These are phyloP conservation scores for Drosophila paranaensis DNA, from an alignment of 2,888 invertebrate genomes.

Conservation along the genomic window DNA sequence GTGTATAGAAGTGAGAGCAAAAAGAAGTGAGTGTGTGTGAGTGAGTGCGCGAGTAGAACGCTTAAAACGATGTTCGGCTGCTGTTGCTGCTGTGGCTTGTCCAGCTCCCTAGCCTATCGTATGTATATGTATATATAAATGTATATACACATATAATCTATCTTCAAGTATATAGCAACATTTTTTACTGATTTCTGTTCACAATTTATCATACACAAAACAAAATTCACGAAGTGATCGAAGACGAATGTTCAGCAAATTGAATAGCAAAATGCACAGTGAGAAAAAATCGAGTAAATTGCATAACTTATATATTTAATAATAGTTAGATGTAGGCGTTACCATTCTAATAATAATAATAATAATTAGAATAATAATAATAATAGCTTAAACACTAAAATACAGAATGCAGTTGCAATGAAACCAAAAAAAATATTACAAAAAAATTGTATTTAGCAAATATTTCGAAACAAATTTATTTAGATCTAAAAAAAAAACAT, in stretches of 20 bases:
- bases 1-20: slow-evolving; percentile 25
- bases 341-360: slow-evolving; percentile 40
- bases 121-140: slow-evolving; percentile 20
- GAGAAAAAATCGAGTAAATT: slow-evolving; percentile 43
- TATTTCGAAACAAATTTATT: background rate
- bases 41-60: slow-evolving; percentile 36
- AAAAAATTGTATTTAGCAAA: slow-evolving; percentile 5
- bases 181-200: slow-evolving; percentile 31
- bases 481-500: background rate
- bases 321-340: slow-evolving; percentile 59
- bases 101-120: slow-evolving; percentile 40
- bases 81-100: slow-evolving; percentile 16
- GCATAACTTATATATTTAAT: slow-evolving; percentile 79
- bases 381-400: slow-evolving; percentile 69
- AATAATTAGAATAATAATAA: slow-evolving; percentile 52
- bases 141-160: slow-evolving; percentile 21
- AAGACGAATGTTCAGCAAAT: slow-evolving; percentile 32
- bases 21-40: slow-evolving; percentile 19
- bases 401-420: slow-evolving; percentile 74
- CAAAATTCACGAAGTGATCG: slow-evolving; percentile 11
- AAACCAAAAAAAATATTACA: slow-evolving; percentile 36
- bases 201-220: slow-evolving; percentile 33
- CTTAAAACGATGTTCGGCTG: slow-evolving; percentile 36
- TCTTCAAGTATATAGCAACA: slow-evolving; percentile 50
- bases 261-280: slow-evolving; percentile 37